Evolutionary conservation across 2,113 vertebrate species (phyloP), one percentile per base, ranked within the genome.

Genomic region (Delphinapterus leucas): DNA sequence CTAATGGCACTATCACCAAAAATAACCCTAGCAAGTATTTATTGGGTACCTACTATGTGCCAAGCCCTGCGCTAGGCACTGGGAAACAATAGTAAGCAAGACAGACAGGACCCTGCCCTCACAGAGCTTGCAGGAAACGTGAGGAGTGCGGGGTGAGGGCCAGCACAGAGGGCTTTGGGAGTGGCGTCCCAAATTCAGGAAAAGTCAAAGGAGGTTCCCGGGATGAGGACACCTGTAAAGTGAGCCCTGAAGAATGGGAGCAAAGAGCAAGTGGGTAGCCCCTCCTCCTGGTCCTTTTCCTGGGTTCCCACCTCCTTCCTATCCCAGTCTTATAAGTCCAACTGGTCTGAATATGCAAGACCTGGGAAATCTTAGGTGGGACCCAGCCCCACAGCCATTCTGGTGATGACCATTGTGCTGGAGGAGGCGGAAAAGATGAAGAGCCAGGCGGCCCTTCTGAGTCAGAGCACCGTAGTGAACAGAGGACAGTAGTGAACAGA

Each of bases 391-490:
- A 20, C 15, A 25, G 60, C n/a, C 61, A 13, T 60, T 60, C 67
- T 61, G 58, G 44, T 33, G 33, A 73, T 9, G n/a, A 6, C 55
- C 4, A 3, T 11, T 0, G 41, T 20, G 33, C 33, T 15, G 58
- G 74, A 13, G 17, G 17, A 70, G 31, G 12, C 11, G 18, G 58
- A 17, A 79, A n/a, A 61, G 74, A 17, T 0, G 10, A 67, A 58
- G 33, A 38, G 26, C 41, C 5, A 13, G 2, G 12, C 10, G n/a
- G 81, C 67, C 33, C 60, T 36, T 41, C 63, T 0, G 0, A 8
- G 3, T 12, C 38, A 60, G 55, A 61, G 23, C 44, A n/a, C n/a
- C n/a, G 55, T 4, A 44, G 44, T 44, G 44, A 44, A 44, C 47
- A 60, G 55, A 61, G 23, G 26, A 26, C 26, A 44, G n/a, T 1